phyloP scores from a whole-genome alignment of 2,888 invertebrate species.

The Erebia palarica region DNA sequence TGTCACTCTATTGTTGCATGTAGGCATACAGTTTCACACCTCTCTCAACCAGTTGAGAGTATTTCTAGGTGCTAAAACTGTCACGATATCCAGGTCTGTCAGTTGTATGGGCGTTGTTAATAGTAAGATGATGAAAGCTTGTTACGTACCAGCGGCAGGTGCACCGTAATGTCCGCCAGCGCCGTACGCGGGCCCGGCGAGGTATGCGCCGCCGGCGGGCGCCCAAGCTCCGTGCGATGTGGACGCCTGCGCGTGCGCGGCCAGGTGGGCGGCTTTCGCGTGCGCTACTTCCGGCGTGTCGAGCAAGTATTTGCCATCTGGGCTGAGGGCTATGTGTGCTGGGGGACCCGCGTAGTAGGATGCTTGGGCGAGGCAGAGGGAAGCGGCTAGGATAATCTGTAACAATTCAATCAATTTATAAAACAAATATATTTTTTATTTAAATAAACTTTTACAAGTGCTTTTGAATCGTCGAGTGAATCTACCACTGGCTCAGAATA shows the following conservation, averaged over 20 bases:
- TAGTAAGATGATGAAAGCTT: too few relatives aligned
- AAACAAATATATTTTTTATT: too few relatives aligned
- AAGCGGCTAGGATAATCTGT: slow-evolving; percentile 76
- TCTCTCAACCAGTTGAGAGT: too few relatives aligned
- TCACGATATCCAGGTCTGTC: too few relatives aligned
- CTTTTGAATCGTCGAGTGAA: too few relatives aligned
- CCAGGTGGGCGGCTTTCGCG: slow-evolving; percentile 75
- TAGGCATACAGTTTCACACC: too few relatives aligned
- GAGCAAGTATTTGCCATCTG: slow-evolving; percentile 79
- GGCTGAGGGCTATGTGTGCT: slow-evolving; percentile 73
- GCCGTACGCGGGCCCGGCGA: slow-evolving; percentile 56
- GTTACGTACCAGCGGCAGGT: slow-evolving; percentile 67
- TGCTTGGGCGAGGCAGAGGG: slow-evolving; percentile 78
- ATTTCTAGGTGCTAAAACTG: too few relatives aligned
- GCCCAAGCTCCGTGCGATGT: slow-evolving; percentile 76
- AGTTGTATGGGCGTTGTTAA: too few relatives aligned
- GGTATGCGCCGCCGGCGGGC: slow-evolving; percentile 60
- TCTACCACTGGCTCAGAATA: too few relatives aligned
- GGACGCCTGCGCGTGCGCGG: slow-evolving; percentile 76
- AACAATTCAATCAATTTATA: slow-evolving; percentile 29
- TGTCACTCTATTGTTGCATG: too few relatives aligned
- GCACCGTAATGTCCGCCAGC: slow-evolving; percentile 68
- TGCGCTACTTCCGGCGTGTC: slow-evolving; percentile 82
- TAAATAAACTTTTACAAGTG: too few relatives aligned
- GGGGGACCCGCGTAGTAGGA: slow-evolving; percentile 79